These are phyloP conservation scores for Ischnura elegans DNA, from an alignment of 2,888 invertebrate species.

Conservation along the genomic window DNA sequence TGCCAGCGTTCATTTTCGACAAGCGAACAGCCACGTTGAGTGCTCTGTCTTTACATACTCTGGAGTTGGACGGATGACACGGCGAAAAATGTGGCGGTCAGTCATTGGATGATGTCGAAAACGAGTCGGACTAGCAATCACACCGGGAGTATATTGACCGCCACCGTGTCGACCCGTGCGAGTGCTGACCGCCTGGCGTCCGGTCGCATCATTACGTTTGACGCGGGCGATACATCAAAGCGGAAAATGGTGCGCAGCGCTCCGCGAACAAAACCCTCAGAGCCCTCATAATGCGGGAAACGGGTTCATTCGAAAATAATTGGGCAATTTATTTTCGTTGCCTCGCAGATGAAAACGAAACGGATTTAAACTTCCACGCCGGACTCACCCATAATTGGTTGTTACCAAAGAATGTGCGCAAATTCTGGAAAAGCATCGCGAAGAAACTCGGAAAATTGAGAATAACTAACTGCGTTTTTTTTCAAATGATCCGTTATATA, in stretches of 20 bases:
- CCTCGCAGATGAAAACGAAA: neutral
- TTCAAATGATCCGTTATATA: too few relatives aligned
- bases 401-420: neutral
- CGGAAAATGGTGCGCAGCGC: neutral
- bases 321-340: neutral
- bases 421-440: neutral
- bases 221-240: neutral
- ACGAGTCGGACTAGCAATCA: slow-evolving; percentile 3
- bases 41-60: too few relatives aligned
- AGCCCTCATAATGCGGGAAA: neutral
- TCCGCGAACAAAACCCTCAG: neutral
- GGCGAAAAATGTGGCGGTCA: neutral
- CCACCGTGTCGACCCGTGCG: neutral
- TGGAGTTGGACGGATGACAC: neutral
- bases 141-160: neutral
- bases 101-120: neutral
- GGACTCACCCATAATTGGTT: neutral
- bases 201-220: neutral
- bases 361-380: neutral
- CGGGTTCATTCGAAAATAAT: slow-evolving; percentile 6
- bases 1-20: too few relatives aligned
- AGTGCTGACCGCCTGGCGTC: neutral
- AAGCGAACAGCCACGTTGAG: too few relatives aligned
- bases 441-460: neutral
- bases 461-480: too few relatives aligned